Evolutionary conservation across 2,113 vertebrate genomes (phyloP).

Genomic region (Gymnogyps californianus): DNA sequence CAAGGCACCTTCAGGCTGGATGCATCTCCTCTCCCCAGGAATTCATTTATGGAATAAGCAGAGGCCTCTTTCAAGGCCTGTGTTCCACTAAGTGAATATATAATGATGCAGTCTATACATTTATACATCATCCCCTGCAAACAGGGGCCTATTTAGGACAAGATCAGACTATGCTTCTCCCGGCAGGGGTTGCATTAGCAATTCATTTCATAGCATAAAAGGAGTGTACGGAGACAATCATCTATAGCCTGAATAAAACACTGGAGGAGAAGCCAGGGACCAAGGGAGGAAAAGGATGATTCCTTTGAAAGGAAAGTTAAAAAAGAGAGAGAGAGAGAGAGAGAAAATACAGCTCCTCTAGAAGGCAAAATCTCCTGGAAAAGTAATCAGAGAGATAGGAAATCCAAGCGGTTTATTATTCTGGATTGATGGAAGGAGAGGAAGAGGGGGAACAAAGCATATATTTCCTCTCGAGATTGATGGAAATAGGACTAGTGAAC

Average conservation of each 20-base stretch:
- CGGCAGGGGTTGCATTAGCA: slow-evolving; percentile 57
- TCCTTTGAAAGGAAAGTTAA: slow-evolving; percentile 12
- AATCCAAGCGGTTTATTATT: background rate
- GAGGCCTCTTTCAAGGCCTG: slow-evolving; percentile 21
- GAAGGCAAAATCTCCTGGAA: background rate
- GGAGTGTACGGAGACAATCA: slow-evolving; percentile 24
- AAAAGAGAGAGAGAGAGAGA: background rate
- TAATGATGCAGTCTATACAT: slow-evolving; percentile 56
- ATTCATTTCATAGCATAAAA: slow-evolving; percentile 65
- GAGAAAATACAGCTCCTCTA: background rate
- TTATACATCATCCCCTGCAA: slow-evolving; percentile 68
- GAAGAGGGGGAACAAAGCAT: background rate
- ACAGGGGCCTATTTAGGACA: slow-evolving; percentile 64
- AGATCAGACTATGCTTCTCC: slow-evolving; percentile 67
- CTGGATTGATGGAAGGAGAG: slow-evolving; percentile 10
- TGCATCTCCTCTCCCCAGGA: slow-evolving; percentile 22
- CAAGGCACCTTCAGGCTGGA: slow-evolving; percentile 1
- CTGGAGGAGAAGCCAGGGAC: slow-evolving; percentile 21
- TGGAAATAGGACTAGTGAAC: background rate
- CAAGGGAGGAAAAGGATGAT: background rate
- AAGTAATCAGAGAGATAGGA: background rate
- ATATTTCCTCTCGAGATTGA: background rate
- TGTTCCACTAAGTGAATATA: slow-evolving; percentile 62
- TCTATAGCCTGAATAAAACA: slow-evolving; percentile 40
- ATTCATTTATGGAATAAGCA: slow-evolving; percentile 57